A percentile compares a stretch with the other conserved stretches of the same genome.
These are phyloP conservation scores for Pachliopta kotzebuea DNA, from an alignment of 2,888 invertebrate genomes.

Conservation along the genomic window DNA sequence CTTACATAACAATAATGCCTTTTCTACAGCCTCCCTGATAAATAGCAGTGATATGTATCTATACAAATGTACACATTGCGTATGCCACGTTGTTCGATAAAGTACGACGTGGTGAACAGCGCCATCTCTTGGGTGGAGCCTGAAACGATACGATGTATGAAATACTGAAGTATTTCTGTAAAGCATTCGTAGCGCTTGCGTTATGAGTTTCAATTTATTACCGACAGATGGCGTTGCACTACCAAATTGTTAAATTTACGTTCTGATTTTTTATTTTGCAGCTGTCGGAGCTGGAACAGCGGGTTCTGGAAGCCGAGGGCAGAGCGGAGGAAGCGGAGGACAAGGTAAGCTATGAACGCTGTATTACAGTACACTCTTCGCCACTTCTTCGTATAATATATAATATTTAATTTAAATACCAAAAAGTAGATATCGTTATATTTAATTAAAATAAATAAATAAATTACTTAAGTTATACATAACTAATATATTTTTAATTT, in stretches of 20 bases:
- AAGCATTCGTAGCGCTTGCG: slow-evolving; percentile 19
- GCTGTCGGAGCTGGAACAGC: slow-evolving; percentile 96
- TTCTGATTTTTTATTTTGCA: slow-evolving; percentile 77
- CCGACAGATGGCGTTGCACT: slow-evolving; percentile 54
- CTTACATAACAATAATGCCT: slow-evolving; percentile 78
- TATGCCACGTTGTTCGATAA: slow-evolving; percentile 74
- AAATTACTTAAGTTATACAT: too few species aligned
- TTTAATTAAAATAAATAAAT: too few species aligned
- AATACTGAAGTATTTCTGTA: slow-evolving; percentile 35
- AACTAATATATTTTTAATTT: too few species aligned
- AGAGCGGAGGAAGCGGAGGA: slow-evolving; percentile 96
- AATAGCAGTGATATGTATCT: slow-evolving; percentile 39
- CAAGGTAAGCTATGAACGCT: slow-evolving; percentile 83
- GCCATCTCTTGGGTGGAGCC: slow-evolving; percentile 69
- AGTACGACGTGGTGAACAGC: slow-evolving; percentile 44
- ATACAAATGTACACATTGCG: slow-evolving; percentile 36
- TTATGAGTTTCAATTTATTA: not conserved
- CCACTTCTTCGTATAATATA: too few species aligned
- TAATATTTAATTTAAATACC: too few species aligned
- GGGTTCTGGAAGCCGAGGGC: slow-evolving; percentile 95
- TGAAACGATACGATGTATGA: slow-evolving; percentile 37
- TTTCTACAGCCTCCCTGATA: slow-evolving; percentile 60
- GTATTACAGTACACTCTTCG: too few species aligned
- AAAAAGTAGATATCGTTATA: too few species aligned
- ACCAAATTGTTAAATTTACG: not conserved